Evolutionary conservation across 2,797 vertebrate species (phyloP), one percentile per base, ranked within the genome.

Genomic region (Cryptoblepharus egeriae): DNA sequence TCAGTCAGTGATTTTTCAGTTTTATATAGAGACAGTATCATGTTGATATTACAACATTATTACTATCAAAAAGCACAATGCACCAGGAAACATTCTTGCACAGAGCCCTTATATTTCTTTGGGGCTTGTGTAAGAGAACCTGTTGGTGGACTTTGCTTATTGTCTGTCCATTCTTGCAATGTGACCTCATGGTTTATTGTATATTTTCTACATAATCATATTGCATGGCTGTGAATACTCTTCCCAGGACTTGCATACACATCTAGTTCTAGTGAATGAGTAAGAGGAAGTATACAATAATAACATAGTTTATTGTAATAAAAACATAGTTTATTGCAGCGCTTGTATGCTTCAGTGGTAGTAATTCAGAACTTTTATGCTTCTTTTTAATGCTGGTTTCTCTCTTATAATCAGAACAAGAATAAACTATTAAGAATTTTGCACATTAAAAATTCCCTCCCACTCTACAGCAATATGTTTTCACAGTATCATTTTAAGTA

Each of bases 361-460:
- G 35, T 84, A 88, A 92, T 85, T 88, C 81, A 88, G 73, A 87
- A 70, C 73, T 70, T n/a, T 89, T 86, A 63, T 89, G 79, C 77
- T 74, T 87, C 83, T 82, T 86, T 86, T 86, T 89, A 2, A 0
- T 87, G 84, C 83, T 88, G 78, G 37, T 81, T 88, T 65, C 83
- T 63, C 75, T 30, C 83, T 49, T 76, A 7, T 76, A 83, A 85
- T 91, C 73, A 84, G 32, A 80, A 84, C 37, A 75, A 5, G 15
- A 39, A 28, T 0, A 86, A 74, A 88, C 73, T 58, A 79, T 87
- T 89, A n/a, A 74, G 15, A 32, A 52, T 35, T 80, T 81, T 39
- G 39, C 64, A 10, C 80, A 85, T 85, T 87, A 81, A 60, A 88
- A 82, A 67, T 30, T 77, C 3, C 22, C 37, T 1, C 1, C 18